phyloP scores from a whole-genome alignment of 2,113 vertebrate genomes.

The Verasper variegatus region DNA sequence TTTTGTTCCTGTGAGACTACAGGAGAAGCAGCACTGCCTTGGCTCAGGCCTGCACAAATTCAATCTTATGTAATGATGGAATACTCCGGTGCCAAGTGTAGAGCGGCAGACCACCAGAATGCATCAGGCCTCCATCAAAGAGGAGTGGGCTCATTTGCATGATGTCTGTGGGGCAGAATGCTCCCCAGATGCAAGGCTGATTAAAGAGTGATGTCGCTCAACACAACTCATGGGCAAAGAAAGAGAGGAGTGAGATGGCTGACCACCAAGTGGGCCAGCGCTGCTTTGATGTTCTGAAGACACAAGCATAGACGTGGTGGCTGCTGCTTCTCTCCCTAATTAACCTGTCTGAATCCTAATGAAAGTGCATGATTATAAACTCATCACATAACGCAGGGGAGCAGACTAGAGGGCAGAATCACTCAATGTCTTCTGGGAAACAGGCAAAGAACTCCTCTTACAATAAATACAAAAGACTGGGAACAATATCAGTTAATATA shows the following conservation, averaged over 20 bases:
- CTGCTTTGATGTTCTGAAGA: conserved; percentile 65
- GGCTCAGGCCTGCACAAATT: conserved; percentile 15
- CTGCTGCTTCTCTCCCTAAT: conserved; percentile 60
- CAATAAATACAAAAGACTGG: not conserved
- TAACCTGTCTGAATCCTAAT: conserved; percentile 62
- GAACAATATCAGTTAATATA: not conserved
- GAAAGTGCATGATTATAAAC: conserved; percentile 20
- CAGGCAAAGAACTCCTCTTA: not conserved
- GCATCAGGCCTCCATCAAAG: conserved; percentile 24
- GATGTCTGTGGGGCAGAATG: conserved; percentile 52
- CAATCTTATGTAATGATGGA: conserved; percentile 10
- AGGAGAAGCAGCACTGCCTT: not conserved
- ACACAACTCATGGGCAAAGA: conserved; percentile 56
- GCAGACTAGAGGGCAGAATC: not conserved
- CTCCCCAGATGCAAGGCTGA: conserved; percentile 65
- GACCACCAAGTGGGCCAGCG: conserved; percentile 47
- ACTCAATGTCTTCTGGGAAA: not conserved
- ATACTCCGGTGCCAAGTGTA: not conserved
- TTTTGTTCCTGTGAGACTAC: conserved; percentile 13
- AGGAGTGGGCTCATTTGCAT: conserved; percentile 54
- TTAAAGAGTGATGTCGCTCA: conserved; percentile 68
- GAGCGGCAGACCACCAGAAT: conserved; percentile 34
- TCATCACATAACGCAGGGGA: not conserved
- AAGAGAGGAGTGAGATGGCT: conserved; percentile 40
- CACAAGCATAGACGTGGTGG: conserved; percentile 9